Evolutionary conservation across 2,113 vertebrate genomes (phyloP).

Genomic region (Strix uralensis): DNA sequence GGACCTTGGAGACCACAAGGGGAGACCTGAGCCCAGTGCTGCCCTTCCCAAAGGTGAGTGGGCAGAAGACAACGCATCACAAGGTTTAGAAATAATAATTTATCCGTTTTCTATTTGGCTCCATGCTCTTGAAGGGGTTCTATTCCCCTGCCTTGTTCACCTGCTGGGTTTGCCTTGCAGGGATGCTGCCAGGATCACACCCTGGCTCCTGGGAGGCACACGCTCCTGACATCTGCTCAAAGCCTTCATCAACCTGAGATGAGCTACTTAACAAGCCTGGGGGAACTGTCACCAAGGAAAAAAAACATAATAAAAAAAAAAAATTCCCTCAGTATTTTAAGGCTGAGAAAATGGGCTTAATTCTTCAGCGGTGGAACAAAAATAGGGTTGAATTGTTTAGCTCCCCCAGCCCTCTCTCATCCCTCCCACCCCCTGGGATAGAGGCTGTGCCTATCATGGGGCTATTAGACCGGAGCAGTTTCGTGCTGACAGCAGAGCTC

Average conservation of each 20-base stretch:
- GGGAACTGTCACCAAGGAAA: conserved; percentile 27
- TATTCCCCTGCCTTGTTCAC: not conserved
- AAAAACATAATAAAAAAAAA: not conserved
- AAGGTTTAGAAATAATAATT: not conserved
- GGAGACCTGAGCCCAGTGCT: not conserved
- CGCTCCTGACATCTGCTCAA: conserved; percentile 50
- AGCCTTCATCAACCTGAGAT: conserved; percentile 41
- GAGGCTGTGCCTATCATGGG: not conserved
- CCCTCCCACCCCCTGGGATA: not conserved
- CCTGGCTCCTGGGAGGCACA: conserved; percentile 13
- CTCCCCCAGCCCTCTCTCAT: not conserved
- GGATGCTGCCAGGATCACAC: not conserved
- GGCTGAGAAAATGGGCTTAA: conserved; percentile 56
- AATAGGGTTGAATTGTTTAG: not conserved
- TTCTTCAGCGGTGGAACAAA: not conserved
- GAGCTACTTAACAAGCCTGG: conserved; percentile 56
- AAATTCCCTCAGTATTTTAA: conserved; percentile 7
- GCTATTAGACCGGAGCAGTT: not conserved
- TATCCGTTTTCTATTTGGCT: not conserved
- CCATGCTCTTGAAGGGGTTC: accelerated
- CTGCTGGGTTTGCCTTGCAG: not conserved
- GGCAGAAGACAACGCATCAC: not conserved
- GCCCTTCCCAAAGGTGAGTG: not conserved
- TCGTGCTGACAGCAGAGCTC: not conserved
- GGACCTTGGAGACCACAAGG: not conserved